Evolutionary conservation across 1,140 invertebrate genomes (phyloP).

Genomic region (Drosophila lowei): DNA sequence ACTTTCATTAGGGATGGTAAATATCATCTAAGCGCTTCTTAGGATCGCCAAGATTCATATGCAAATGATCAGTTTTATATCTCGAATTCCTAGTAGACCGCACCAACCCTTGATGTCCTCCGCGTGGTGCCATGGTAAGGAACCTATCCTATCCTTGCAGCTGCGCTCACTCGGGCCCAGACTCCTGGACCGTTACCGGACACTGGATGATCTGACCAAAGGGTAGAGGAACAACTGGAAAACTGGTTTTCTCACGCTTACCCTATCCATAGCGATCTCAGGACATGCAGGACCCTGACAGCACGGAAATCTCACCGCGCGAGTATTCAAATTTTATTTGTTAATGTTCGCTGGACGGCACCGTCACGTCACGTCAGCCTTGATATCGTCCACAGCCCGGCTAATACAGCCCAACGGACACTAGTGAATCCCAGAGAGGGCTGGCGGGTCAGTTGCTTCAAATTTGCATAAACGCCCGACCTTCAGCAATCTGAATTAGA

Average conservation of each 20-base stretch:
- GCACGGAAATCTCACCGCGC: constrained; percentile 34
- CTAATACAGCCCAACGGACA: neutral
- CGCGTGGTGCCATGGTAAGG: neutral
- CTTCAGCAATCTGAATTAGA: constrained; percentile 12
- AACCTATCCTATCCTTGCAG: constrained; percentile 10
- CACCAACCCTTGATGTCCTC: constrained; percentile 15
- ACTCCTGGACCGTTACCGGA: constrained; percentile 45
- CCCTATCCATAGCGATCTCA: constrained; percentile 15
- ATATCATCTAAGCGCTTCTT: too few relatives aligned
- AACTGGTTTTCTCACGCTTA: constrained; percentile 77
- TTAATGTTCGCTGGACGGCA: constrained; percentile 19
- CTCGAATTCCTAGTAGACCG: constrained; percentile 10
- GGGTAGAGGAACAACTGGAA: constrained; percentile 35
- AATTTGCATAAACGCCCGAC: constrained; percentile 40
- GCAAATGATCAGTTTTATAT: constrained; percentile 27
- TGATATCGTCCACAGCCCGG: too few relatives aligned
- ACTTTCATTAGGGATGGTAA: too few relatives aligned
- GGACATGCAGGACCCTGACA: constrained; percentile 28
- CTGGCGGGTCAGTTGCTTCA: constrained; percentile 34
- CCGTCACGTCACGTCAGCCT: constrained; percentile 8
- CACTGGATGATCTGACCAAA: constrained; percentile 46
- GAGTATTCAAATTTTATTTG: constrained; percentile 47
- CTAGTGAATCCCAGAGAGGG: constrained; percentile 21
- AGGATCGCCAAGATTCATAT: constrained; percentile 14
- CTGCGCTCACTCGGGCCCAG: constrained; percentile 10